Base-by-base conservation (phyloP, 2,888 invertebrate genomes). In the Polymixis lichenea region DNA sequence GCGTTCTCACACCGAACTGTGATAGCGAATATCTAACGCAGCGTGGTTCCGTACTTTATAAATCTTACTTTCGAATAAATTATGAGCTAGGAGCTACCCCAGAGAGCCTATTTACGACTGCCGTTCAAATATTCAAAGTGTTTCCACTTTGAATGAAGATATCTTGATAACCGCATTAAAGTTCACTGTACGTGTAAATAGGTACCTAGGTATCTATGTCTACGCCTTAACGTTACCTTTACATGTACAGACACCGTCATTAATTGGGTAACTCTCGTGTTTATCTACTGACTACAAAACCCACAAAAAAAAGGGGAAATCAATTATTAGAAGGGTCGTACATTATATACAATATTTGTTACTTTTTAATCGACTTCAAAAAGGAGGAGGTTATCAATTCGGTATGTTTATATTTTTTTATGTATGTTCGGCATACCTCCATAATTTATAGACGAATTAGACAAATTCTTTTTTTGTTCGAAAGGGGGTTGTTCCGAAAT, bases 41-140 rank as follows among this genome's bases (percentile, higher is more conserved):
- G 89, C 90, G 74, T 87, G 87, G 81, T 85, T 83, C 84, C 85
- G 84, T 84, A 87, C 86, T 87, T 75, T 80, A 89, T 89, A 89
- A 85, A 89, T 87, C 86, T 86, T 83, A 89, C 89, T 90, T 90
- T 90, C 88, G 71, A 87, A 88, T 83, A 86, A 84, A 85, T 86
- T 87, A 90, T 86, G 86, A 88, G 87, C 77, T 78, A 69, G 72
- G 70, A 75, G 76, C 82, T 77, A 82, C 80, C 82, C 86, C 72
- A 75, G 73, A 77, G 80, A 71, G 66, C 72, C 83, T 85, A 85
- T 87, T 86, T 85, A 85, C 79, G 77, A 76, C 80, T 66, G 71
- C 87, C 88, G 83, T 83, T 86, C 78, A 81, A 88, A 87, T 87
- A 85, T 87, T 86, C 73, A 74, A 80, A 80, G 75, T 75, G 78